Evolutionary conservation across 2,797 vertebrate species (phyloP).

Genomic region (Trichosurus vulpecula): DNA sequence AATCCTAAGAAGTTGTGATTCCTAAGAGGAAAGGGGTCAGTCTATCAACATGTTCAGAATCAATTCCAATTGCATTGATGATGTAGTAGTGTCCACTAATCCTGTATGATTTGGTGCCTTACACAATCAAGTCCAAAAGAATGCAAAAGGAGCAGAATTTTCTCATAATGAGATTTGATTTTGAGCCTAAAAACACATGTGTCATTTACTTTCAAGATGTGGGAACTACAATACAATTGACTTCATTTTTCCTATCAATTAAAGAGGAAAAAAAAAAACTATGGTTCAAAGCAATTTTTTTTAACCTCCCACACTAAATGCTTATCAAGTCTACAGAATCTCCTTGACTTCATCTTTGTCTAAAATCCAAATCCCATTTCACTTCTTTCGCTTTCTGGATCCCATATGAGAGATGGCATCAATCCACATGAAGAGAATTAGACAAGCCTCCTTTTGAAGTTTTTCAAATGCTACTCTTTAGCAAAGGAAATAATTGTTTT

Average conservation of each 20-base stretch:
- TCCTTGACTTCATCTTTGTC: neutral
- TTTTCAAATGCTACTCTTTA: neutral
- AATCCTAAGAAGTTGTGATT: neutral
- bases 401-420: neutral
- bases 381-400: neutral
- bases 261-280: constrained; percentile 30
- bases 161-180: constrained; percentile 30
- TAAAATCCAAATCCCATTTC: neutral
- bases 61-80: neutral
- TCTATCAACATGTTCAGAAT: constrained; percentile 8
- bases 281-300: constrained; percentile 30
- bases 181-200: neutral
- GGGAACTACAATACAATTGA: constrained; percentile 18
- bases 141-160: neutral
- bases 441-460: neutral
- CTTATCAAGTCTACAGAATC: neutral
- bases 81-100: constrained; percentile 31
- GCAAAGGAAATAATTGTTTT: neutral
- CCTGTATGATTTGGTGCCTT: constrained; percentile 18
- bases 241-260: constrained; percentile 26
- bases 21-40: neutral
- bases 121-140: neutral
- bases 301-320: neutral
- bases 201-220: neutral
- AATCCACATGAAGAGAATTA: neutral